A percentile compares a stretch with the other conserved stretches of the same genome.
Conservation (phyloP, 1,140 invertebrate species). For the Ptiloglossa arizonensis region DNA sequence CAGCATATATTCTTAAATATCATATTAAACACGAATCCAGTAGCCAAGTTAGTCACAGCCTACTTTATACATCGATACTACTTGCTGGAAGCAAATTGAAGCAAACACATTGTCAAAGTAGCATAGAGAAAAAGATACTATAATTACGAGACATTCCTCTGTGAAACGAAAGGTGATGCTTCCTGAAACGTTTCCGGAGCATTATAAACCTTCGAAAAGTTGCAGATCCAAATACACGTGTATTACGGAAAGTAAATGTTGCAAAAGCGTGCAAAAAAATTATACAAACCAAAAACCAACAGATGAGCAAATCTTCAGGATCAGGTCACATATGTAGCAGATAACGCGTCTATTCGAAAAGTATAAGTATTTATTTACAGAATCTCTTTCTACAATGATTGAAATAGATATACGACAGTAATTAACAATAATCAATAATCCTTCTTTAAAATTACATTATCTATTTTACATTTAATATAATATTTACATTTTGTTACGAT, state of each 20-base stretch:
- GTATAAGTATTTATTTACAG: constrained; percentile 35
- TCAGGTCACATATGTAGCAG: constrained; percentile 29
- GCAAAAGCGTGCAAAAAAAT: background rate
- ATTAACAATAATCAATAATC: background rate
- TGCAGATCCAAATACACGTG: background rate
- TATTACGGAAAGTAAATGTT: background rate
- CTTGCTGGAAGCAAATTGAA: constrained; percentile 17
- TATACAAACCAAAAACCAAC: constrained; percentile 10
- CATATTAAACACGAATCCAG: background rate
- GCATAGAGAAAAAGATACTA: background rate
- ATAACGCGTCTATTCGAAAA: constrained; percentile 18
- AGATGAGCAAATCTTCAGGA: constrained; percentile 17
- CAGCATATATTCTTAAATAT: background rate
- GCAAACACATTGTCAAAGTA: constrained; percentile 10
- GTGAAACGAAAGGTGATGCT: background rate
- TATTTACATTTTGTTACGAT: constrained; percentile 17
- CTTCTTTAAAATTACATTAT: constrained; percentile 23
- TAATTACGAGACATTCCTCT: background rate
- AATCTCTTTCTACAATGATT: constrained; percentile 4
- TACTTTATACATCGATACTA: background rate
- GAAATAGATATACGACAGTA: background rate
- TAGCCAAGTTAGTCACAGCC: constrained; percentile 20
- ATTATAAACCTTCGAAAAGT: background rate
- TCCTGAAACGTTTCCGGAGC: background rate
- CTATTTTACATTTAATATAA: constrained; percentile 36